Percentiles rank a stretch among this genome's conserved stretches.
Evolutionary conservation across 1,140 invertebrate genomes (phyloP).

Genomic region (Chymomyza costata): DNA sequence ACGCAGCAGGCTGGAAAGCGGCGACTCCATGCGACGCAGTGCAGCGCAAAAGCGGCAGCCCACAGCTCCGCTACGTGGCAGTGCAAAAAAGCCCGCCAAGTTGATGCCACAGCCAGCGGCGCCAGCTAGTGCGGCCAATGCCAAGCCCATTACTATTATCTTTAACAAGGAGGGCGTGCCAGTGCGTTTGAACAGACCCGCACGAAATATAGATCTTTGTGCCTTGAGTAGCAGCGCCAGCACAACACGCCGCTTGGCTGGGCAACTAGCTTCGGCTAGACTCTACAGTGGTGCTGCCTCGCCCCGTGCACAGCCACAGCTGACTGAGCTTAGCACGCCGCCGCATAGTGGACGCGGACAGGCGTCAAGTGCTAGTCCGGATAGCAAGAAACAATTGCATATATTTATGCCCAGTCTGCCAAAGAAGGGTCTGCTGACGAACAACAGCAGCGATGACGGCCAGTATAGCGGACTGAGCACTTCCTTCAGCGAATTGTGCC

Average conservation of each 20-base stretch:
- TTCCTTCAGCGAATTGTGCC: constrained; percentile 51
- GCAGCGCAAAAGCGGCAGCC: neutral
- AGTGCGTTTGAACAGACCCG: constrained; percentile 62
- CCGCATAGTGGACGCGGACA: constrained; percentile 37
- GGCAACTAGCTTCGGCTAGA: constrained; percentile 52
- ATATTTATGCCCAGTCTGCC: constrained; percentile 73
- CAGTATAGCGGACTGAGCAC: constrained; percentile 20
- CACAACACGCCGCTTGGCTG: constrained; percentile 53
- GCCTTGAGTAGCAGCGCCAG: constrained; percentile 48
- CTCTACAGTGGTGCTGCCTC: constrained; percentile 48
- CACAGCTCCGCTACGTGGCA: neutral
- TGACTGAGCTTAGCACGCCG: constrained; percentile 41
- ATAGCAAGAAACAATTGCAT: constrained; percentile 61
- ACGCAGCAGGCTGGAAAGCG: constrained; percentile 14
- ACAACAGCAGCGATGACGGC: constrained; percentile 28
- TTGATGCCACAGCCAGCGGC: constrained; percentile 22
- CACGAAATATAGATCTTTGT: constrained; percentile 67
- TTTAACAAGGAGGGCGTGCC: constrained; percentile 72
- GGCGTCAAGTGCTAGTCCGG: constrained; percentile 10
- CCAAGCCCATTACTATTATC: constrained; percentile 71
- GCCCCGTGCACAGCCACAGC: neutral
- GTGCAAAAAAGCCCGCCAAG: constrained; percentile 3
- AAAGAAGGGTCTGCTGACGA: constrained; percentile 49
- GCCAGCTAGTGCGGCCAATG: constrained; percentile 26
- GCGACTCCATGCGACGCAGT: neutral